Conservation (phyloP, 2,797 vertebrate genomes). For the Leuciscus waleckii region DNA sequence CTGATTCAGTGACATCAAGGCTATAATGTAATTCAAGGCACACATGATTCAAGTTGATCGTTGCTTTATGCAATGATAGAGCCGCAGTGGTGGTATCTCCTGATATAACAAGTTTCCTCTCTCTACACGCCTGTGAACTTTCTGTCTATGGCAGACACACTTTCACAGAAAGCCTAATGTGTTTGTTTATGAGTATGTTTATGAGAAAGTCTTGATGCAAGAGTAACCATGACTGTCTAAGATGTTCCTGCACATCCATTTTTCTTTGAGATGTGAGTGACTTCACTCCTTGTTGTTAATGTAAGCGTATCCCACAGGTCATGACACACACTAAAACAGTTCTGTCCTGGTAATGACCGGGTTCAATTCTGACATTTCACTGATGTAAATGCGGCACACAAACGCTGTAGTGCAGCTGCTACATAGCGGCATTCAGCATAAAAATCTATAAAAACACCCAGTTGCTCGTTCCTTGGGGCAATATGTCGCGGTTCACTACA, state of each 20-base stretch:
- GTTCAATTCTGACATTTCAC: conserved; percentile 48
- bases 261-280: neutral
- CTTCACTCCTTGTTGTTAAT: conserved; percentile 16
- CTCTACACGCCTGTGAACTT: neutral
- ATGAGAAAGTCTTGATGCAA: neutral
- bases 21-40: neutral
- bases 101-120: neutral
- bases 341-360: conserved; percentile 39
- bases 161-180: neutral
- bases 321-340: conserved; percentile 35
- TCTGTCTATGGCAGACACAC: neutral
- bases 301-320: conserved; percentile 14
- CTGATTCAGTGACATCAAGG: neutral
- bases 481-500: neutral
- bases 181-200: neutral
- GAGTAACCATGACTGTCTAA: neutral
- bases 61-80: neutral
- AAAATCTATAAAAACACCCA: conserved; percentile 20
- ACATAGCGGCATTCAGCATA: neutral
- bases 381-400: conserved; percentile 13
- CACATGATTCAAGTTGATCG: neutral
- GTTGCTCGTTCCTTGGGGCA: neutral
- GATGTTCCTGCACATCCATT: neutral
- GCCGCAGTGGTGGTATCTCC: neutral
- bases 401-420: neutral